These are phyloP conservation scores for Mormyrus proboscirostris DNA, from an alignment of 2,797 vertebrate species.

Conservation along the genomic window DNA sequence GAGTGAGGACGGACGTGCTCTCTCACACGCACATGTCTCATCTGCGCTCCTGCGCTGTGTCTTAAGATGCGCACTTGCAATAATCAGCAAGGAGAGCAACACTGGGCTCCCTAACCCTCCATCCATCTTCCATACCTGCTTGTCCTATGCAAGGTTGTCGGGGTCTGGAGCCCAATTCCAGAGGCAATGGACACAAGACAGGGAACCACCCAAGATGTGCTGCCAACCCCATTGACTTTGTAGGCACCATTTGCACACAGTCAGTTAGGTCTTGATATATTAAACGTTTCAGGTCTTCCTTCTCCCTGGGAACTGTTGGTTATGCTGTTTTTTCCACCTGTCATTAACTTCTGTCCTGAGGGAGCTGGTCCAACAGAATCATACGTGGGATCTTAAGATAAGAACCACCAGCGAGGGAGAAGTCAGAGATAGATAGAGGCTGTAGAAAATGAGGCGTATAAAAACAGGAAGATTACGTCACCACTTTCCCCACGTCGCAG, in stretches of 20 bases:
- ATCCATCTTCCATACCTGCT: neutral
- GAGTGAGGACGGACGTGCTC: neutral
- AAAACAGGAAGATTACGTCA: neutral
- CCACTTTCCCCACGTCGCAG: neutral
- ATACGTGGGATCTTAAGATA: neutral
- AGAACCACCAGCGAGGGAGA: neutral
- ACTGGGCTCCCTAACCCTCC: neutral
- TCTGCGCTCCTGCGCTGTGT: neutral
- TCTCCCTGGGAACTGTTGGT: neutral
- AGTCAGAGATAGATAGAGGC: neutral
- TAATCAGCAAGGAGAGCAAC: neutral
- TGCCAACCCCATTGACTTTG: neutral
- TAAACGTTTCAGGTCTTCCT: neutral
- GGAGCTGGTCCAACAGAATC: neutral
- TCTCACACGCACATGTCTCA: neutral
- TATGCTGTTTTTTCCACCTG: neutral
- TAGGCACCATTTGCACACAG: neutral
- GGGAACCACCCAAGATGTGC: neutral
- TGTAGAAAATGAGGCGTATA: neutral
- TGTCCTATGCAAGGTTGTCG: neutral
- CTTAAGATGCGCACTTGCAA: neutral
- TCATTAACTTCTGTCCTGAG: neutral
- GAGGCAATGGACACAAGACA: neutral
- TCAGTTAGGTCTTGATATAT: neutral
- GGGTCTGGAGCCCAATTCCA: neutral